These are phyloP conservation scores for Dicycla oo DNA, from an alignment of 2,888 invertebrate genomes.

Conservation along the genomic window DNA sequence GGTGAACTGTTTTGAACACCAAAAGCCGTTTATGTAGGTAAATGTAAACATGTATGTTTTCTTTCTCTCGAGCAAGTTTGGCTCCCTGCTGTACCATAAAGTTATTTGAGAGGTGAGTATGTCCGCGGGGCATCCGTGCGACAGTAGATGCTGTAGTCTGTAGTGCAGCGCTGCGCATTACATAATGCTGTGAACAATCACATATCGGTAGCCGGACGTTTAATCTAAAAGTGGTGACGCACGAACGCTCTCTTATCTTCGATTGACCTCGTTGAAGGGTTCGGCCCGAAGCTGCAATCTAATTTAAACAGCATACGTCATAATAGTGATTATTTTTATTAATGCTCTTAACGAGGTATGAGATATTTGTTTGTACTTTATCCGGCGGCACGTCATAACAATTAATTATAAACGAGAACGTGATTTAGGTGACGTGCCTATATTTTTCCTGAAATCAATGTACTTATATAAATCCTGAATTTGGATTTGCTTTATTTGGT, in stretches of 20 bases:
- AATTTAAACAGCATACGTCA: slow-evolving; percentile 74
- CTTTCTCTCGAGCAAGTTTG: slow-evolving; percentile 66
- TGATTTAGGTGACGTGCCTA: slow-evolving; percentile 5
- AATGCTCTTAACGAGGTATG: slow-evolving; percentile 31
- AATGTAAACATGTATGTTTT: slow-evolving; percentile 81
- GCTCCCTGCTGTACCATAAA: slow-evolving; percentile 31
- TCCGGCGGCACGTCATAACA: slow-evolving; percentile 7
- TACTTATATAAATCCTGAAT: background rate
- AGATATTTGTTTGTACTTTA: slow-evolving; percentile 22
- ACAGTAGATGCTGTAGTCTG: slow-evolving; percentile 8
- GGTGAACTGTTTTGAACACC: slow-evolving; percentile 77
- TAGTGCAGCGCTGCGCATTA: slow-evolving; percentile 47
- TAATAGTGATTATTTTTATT: slow-evolving; percentile 55
- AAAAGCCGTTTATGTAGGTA: slow-evolving; percentile 76
- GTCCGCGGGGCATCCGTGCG: slow-evolving; percentile 16
- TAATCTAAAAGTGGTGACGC: slow-evolving; percentile 77
- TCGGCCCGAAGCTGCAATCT: slow-evolving; percentile 79
- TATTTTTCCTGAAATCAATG: slow-evolving; percentile 15
- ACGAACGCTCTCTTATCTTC: slow-evolving; percentile 79
- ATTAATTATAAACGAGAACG: slow-evolving; percentile 14
- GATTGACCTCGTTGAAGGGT: slow-evolving; percentile 83
- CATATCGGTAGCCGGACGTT: slow-evolving; percentile 65
- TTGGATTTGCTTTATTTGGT: slow-evolving; percentile 1
- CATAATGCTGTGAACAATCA: slow-evolving; percentile 57
- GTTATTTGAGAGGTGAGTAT: slow-evolving; percentile 35